Percentiles rank a stretch among this genome's conserved stretches.
These are phyloP conservation scores for Patella caerulea DNA, from an alignment of 2,888 invertebrate species.

Conservation along the genomic window DNA sequence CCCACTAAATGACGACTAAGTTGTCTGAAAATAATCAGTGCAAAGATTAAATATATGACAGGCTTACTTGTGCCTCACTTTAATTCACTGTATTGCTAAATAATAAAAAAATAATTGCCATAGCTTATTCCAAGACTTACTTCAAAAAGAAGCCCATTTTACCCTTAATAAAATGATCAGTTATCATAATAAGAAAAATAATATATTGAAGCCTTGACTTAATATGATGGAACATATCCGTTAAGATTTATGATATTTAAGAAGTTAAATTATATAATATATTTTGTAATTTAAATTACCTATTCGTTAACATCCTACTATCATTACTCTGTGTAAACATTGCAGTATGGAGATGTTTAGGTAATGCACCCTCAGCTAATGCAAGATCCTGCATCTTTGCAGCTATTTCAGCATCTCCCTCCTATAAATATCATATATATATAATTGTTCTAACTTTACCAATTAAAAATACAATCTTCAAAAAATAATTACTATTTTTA, in stretches of 20 bases:
- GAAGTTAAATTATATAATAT: neutral
- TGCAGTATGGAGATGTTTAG: slow-evolving; percentile 91
- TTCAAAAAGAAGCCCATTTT: too few species aligned
- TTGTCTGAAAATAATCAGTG: slow-evolving; percentile 74
- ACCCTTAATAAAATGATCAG: too few species aligned
- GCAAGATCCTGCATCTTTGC: slow-evolving; percentile 96
- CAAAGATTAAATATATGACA: too few species aligned
- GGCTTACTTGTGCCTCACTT: too few species aligned
- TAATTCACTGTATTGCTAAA: too few species aligned
- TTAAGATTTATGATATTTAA: too few species aligned
- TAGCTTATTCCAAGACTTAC: too few species aligned
- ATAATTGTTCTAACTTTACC: neutral
- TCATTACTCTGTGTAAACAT: slow-evolving; percentile 86
- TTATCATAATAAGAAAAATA: too few species aligned
- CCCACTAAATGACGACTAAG: slow-evolving; percentile 94
- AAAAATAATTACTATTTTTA: too few species aligned
- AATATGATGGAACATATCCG: too few species aligned
- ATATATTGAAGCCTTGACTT: too few species aligned
- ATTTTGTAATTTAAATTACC: slow-evolving; percentile 43
- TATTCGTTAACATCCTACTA: slow-evolving; percentile 85
- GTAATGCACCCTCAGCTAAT: slow-evolving; percentile 94
- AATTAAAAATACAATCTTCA: neutral
- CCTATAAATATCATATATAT: slow-evolving; percentile 71
- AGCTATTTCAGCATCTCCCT: slow-evolving; percentile 92
- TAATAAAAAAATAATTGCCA: too few species aligned